phyloP scores from a whole-genome alignment of 2,113 vertebrate genomes.

The Oncorhynchus masou region DNA sequence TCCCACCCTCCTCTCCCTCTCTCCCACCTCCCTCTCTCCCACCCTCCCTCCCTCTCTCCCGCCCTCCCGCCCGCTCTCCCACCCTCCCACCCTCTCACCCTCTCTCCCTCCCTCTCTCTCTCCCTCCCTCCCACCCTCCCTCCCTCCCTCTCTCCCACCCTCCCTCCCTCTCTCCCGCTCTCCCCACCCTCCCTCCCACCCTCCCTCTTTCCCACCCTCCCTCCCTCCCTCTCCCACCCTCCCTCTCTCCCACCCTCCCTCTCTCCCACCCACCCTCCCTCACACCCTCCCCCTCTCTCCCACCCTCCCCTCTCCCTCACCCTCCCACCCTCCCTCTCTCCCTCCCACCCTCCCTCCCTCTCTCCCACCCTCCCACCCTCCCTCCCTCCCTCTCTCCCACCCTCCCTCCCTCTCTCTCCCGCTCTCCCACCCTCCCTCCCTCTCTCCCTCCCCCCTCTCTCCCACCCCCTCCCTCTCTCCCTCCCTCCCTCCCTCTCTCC shows the following conservation, averaged over 20 bases:
- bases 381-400: no score
- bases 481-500: rapidly evolving
- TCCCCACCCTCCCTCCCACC: not conserved
- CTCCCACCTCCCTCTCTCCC: no score
- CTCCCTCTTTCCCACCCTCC: not conserved
- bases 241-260: not conserved
- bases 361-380: no score
- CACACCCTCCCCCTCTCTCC: rapidly evolving
- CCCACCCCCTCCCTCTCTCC: rapidly evolving
- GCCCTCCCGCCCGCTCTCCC: no score
- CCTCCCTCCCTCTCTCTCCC: no score
- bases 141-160: not conserved
- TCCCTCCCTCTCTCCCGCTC: no score
- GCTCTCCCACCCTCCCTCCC: rapidly evolving
- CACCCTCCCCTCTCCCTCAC: no score
- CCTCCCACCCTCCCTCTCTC: rapidly evolving
- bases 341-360: no score
- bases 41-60: no score
- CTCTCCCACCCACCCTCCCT: no score
- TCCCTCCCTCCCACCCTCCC: not conserved
- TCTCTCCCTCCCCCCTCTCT: rapidly evolving
- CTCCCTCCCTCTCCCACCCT: not conserved
- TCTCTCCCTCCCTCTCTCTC: no score
- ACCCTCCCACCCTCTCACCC: no score
- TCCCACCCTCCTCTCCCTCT: not conserved